These are phyloP conservation scores for Cerceris ruficornis DNA, from an alignment of 2,888 invertebrate genomes.

Conservation along the genomic window DNA sequence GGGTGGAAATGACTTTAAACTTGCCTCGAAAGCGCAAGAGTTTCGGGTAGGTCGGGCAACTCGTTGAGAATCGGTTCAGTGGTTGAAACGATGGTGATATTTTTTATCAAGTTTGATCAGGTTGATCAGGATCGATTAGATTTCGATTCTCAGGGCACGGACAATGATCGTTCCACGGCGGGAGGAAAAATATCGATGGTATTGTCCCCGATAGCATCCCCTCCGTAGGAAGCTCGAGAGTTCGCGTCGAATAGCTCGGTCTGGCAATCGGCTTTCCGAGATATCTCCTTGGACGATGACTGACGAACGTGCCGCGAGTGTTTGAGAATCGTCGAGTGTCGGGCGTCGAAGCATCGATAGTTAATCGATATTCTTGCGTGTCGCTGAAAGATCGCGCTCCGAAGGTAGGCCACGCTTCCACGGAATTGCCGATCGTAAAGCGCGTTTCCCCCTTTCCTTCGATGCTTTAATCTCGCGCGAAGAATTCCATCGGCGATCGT, in stretches of 20 bases:
- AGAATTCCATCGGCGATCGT: not conserved
- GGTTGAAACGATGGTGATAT: too few relatives aligned
- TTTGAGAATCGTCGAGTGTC: conserved; percentile 62
- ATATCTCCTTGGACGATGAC: conserved; percentile 54
- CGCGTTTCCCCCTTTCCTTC: not conserved
- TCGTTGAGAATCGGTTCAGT: too few relatives aligned
- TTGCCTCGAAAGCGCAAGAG: too few relatives aligned
- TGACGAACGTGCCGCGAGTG: conserved; percentile 64
- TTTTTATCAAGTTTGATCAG: too few relatives aligned
- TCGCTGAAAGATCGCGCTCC: conserved; percentile 21
- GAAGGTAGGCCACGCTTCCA: conserved; percentile 12
- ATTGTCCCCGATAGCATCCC: conserved; percentile 2
- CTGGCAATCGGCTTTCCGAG: conserved; percentile 50
- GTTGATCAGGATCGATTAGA: too few relatives aligned
- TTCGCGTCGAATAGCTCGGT: conserved; percentile 50
- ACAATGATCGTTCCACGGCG: too few relatives aligned
- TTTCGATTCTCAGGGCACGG: too few relatives aligned
- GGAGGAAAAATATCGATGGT: not conserved
- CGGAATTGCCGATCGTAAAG: not conserved
- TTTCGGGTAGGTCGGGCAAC: too few relatives aligned
- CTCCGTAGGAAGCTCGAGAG: not conserved
- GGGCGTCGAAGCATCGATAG: conserved; percentile 40
- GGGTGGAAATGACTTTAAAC: too few relatives aligned
- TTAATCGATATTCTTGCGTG: conserved; percentile 60
- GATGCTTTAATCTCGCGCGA: not conserved